A percentile compares a stretch with the other conserved stretches of the same genome.
Evolutionary conservation across 2,113 vertebrate genomes (phyloP).

Genomic region (Hypomesus transpacificus): DNA sequence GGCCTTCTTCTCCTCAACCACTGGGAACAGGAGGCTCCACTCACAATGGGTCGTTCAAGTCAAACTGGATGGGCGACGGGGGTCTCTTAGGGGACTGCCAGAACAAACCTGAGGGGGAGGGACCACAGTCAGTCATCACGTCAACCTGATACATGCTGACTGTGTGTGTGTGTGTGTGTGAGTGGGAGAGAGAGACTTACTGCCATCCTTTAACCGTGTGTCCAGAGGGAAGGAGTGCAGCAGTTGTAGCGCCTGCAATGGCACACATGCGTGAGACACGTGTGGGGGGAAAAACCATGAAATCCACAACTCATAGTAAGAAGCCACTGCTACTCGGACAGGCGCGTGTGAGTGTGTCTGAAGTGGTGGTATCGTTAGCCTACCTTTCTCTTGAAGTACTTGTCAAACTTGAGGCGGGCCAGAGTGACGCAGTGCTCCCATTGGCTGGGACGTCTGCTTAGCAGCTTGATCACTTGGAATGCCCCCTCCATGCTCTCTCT

Average conservation of each 20-base stretch:
- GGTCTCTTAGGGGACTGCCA: slow-evolving; percentile 99
- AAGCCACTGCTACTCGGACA: too few relatives aligned
- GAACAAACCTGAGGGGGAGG: slow-evolving; percentile 83
- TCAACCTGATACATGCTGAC: background rate
- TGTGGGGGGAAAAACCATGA: too few relatives aligned
- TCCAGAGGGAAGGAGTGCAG: slow-evolving; percentile 95
- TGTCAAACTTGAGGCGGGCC: slow-evolving; percentile 95
- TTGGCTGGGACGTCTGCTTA: slow-evolving; percentile 84
- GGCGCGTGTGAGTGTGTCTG: background rate
- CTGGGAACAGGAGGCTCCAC: slow-evolving; percentile 51
- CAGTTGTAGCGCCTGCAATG: slow-evolving; percentile 86
- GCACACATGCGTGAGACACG: slow-evolving; percentile 9
- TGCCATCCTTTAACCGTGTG: slow-evolving; percentile 95
- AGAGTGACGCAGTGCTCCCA: slow-evolving; percentile 87
- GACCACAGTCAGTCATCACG: background rate
- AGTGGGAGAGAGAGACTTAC: slow-evolving; percentile 73
- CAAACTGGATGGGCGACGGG: slow-evolving; percentile 89
- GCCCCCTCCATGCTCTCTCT: slow-evolving; percentile 93
- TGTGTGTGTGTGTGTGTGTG: background rate
- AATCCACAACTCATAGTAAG: too few relatives aligned
- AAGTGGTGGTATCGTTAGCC: slow-evolving; percentile 2
- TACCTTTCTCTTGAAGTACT: slow-evolving; percentile 99
- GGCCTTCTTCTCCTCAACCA: too few relatives aligned
- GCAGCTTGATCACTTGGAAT: slow-evolving; percentile 92
- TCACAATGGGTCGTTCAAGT: slow-evolving; percentile 88